Evolutionary conservation across 2,888 invertebrate species (phyloP), one percentile per base, ranked within the genome.

Genomic region (Lordiphosa fenestrarum): DNA sequence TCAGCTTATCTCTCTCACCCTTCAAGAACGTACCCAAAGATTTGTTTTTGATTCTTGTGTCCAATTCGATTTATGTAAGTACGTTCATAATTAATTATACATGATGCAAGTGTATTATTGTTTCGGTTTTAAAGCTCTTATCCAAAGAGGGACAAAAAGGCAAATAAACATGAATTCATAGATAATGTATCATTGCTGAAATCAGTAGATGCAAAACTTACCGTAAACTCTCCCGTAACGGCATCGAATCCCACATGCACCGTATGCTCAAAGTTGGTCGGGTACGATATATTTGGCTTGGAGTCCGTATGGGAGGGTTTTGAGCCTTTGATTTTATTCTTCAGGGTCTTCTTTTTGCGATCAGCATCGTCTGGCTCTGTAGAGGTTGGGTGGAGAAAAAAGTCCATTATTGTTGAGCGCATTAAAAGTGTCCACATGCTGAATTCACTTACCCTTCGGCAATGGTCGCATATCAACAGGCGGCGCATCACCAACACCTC

Each of bases 181-280:
- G n/a, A n/a, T 37, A 12, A 25, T 25, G 25, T 2, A 7, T 7
- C 25, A 3, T 0, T 2, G 19, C 5, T 21, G 6, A 25, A 37
- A 37, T 6, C 19, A 12, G 6, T 2, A 25, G 7, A 21, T 4
- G 3, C 19, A 37, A 15, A 53, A 92, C 94, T 93, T 93, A 95
- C 98, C 93, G 99, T 99, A 91, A 99, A 99, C 91, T 99, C 99
- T 82, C 99, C 99, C 59, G 99, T 99, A 71, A 96, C 93, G 15
- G 98, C 96, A 92, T 99, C 99, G 91, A 98, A 99, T 58, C 99
- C 98, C 66, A 98, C 98, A 91, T 98, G 98, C 50, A 99, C 97
- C 0, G 98, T 99, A 89, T 99, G 99, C 90, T 99, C 99, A 91
- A 99, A 99, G 91, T 99, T 99, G 49, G 99, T 98, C 71, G 99